Percentiles rank a stretch among this genome's conserved stretches.
phyloP scores from a whole-genome alignment of 2,113 vertebrate species.

The Sander vitreus region DNA sequence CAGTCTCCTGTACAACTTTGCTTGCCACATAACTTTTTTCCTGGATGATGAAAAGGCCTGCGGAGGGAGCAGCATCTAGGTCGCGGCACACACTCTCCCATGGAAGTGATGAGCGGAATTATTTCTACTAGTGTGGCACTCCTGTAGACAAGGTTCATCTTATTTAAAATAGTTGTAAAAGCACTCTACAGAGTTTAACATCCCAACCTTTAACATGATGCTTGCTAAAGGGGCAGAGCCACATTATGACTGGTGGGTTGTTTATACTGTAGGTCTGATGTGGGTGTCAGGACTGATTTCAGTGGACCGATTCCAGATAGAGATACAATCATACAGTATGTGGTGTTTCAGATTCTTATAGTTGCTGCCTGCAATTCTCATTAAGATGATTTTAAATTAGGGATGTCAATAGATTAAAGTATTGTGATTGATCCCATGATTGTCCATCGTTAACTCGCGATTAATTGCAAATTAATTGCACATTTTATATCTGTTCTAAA shows the following conservation, averaged over 20 bases:
- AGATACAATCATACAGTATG: background rate
- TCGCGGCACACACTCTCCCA: background rate
- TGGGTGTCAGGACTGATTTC: background rate
- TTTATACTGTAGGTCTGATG: background rate
- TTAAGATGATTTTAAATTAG: background rate
- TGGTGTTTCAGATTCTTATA: background rate
- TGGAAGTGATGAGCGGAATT: background rate
- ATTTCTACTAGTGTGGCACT: background rate
- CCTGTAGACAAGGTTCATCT: background rate
- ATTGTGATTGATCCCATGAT: too few species aligned
- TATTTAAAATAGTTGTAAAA: slow-evolving; percentile 11
- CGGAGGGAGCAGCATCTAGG: background rate
- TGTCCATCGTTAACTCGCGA: too few species aligned
- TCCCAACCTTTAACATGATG: background rate
- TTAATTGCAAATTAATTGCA: too few species aligned
- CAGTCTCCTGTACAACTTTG: slow-evolving; percentile 13
- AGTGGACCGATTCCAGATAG: background rate
- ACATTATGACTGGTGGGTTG: background rate
- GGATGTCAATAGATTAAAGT: too few species aligned
- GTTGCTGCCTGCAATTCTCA: background rate
- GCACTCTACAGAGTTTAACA: background rate
- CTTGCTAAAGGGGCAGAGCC: background rate
- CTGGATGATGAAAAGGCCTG: slow-evolving; percentile 17
- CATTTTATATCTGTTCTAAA: too few species aligned
- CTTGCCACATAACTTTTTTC: slow-evolving; percentile 22